Evolutionary conservation across 1,140 invertebrate species (phyloP).

Genomic region (Pectinophora gossypiella): DNA sequence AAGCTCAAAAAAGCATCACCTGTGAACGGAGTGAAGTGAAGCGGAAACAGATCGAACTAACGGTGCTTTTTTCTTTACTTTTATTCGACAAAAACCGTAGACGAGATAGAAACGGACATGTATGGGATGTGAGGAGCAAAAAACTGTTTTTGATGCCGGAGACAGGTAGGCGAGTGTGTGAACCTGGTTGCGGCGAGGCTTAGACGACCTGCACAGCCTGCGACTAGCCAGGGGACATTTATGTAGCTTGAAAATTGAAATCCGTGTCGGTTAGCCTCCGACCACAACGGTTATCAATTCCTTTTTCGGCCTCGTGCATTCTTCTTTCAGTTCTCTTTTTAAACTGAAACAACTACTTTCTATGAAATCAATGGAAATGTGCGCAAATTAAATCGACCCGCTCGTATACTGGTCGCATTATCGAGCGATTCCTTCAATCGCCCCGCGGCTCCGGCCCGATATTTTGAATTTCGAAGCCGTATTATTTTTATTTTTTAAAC

Average conservation of each 20-base stretch:
- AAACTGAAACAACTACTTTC: too few species aligned
- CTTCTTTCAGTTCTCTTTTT: too few species aligned
- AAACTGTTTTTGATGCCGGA: slow-evolving; percentile 25
- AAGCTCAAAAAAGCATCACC: slow-evolving; percentile 52
- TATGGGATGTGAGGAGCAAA: slow-evolving; percentile 53
- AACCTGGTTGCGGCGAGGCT: too few species aligned
- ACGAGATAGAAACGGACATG: slow-evolving; percentile 56
- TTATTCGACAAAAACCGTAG: slow-evolving; percentile 52
- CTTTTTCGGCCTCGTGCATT: too few species aligned
- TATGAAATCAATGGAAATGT: too few species aligned
- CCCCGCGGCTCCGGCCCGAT: slow-evolving; percentile 33
- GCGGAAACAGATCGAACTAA: slow-evolving; percentile 66
- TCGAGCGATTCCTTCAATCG: slow-evolving; percentile 17
- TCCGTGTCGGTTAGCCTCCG: too few species aligned
- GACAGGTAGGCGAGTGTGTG: slow-evolving; percentile 6
- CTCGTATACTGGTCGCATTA: neutral
- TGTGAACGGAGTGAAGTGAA: slow-evolving; percentile 56
- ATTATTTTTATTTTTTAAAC: slow-evolving; percentile 51
- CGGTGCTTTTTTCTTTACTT: slow-evolving; percentile 53
- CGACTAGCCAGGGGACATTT: too few species aligned
- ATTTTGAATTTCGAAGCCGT: slow-evolving; percentile 54
- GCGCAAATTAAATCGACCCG: neutral
- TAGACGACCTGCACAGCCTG: too few species aligned
- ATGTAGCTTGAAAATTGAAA: too few species aligned
- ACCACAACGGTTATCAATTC: too few species aligned